Base-by-base conservation (phyloP, 2,888 invertebrate species). In the Volucella bombylans region DNA sequence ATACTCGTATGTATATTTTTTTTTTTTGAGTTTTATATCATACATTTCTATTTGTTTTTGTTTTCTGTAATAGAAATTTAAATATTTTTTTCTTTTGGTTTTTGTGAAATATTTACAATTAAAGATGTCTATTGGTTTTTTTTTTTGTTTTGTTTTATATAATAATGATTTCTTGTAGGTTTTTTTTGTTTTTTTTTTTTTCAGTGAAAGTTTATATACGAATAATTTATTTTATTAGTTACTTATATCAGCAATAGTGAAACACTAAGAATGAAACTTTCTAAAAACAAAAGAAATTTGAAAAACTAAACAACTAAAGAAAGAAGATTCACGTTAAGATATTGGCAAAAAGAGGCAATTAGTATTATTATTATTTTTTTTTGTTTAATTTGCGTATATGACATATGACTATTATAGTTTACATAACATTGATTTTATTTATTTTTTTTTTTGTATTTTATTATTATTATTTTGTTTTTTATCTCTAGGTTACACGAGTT, bases 301-400 rank as follows among this genome's bases (percentile, higher is more conserved):
- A 64, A 38, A 11, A 49, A 72, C 8, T 38, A 31, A 72, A 59
- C 8, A 45, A 72, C 55, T 41, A 39, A 54, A 65, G 47, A 54
- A 54, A 14, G 61, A 45, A 65, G 67, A 74, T 72, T 81, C 43
- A 81, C 76, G 67, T 81, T 85, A 64, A 85, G 81, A 81, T 81
- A 85, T 85, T 85, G 85, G 81, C 85, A 85, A 85, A 85, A 85
- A 85, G 81, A 81, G 85, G 85, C 85, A 74, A 85, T 80, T 81
- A 81, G 80, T 77, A 31, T 31, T 31, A 31, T 31, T 23, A 0
- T 23, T 31, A 0, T 31, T 31, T 31, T 4, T 31, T 31, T 31
- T 81, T 81, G 81, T 85, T 85, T 76, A 85, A 71, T 85, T 61
- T 85, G 81, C 81, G 72, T 85, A 81, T 81, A 64, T 72, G 76